Conservation (phyloP, 2,797 vertebrate species). For the Cyprinodon diabolis region DNA sequence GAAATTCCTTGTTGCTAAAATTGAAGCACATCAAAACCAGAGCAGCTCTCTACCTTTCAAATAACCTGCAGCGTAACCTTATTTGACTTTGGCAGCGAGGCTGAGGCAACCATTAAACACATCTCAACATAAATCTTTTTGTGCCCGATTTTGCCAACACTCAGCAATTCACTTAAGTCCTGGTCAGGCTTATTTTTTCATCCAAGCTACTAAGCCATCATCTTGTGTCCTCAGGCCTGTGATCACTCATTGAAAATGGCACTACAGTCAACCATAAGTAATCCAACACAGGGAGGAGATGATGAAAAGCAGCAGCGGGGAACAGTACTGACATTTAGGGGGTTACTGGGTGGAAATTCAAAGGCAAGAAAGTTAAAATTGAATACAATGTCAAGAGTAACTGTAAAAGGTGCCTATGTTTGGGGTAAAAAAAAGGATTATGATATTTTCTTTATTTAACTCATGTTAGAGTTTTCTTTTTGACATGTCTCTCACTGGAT, state of each 20-base stretch:
- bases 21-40: conserved; percentile 17
- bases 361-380: neutral
- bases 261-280: conserved; percentile 8
- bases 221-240: conserved; percentile 11
- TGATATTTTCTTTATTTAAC: neutral
- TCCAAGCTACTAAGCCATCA: conserved; percentile 5
- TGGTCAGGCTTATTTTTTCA: conserved; percentile 5
- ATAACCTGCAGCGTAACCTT: neutral
- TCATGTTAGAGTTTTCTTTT: neutral
- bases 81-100: conserved; percentile 15
- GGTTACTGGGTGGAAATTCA: conserved; percentile 1
- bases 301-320: neutral
- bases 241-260: conserved; percentile 20
- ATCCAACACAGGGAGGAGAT: neutral
- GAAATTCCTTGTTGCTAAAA: conserved; percentile 12
- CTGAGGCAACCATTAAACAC: neutral
- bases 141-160: conserved; percentile 5
- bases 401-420: neutral
- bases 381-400: neutral
- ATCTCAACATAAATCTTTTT: conserved; percentile 18
- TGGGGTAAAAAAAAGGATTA: no score
- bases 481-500: no score
- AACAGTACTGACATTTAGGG: neutral
- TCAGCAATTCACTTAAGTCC: neutral
- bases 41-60: conserved; percentile 6